Conservation (phyloP, 2,888 invertebrate genomes). For the Lasiommata megera region DNA sequence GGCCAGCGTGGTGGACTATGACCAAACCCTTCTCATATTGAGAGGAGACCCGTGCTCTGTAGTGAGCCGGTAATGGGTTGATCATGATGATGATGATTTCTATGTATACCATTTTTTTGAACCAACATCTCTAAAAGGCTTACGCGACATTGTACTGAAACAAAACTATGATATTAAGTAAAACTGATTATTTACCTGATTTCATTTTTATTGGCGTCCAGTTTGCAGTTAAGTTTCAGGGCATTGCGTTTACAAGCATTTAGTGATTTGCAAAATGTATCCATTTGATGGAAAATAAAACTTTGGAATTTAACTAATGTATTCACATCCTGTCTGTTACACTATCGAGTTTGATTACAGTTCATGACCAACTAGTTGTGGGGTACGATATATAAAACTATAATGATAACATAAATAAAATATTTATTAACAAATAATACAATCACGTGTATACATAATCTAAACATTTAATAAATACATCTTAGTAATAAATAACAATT, state of each 20-base stretch:
- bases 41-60: no score
- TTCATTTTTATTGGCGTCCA: conserved; percentile 21
- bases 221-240: conserved; percentile 1
- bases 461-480: not conserved
- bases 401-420: not conserved
- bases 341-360: not conserved
- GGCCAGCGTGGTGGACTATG: no score
- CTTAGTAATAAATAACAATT: not conserved
- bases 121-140: no score
- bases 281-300: conserved; percentile 1
- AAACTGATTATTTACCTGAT: no score
- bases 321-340: conserved; percentile 1
- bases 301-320: conserved; percentile 2
- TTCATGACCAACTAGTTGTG: conserved; percentile 10
- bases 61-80: no score
- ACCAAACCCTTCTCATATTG: no score
- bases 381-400: not conserved
- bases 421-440: conserved; percentile 3
- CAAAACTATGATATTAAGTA: not conserved
- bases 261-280: conserved; percentile 9
- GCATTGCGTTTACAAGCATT: conserved; percentile 7
- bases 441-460: not conserved
- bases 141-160: not conserved
- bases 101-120: no score
- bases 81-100: no score